These are phyloP conservation scores for Leucopternis melanops DNA, from an alignment of 2,113 vertebrate genomes.

Conservation along the genomic window DNA sequence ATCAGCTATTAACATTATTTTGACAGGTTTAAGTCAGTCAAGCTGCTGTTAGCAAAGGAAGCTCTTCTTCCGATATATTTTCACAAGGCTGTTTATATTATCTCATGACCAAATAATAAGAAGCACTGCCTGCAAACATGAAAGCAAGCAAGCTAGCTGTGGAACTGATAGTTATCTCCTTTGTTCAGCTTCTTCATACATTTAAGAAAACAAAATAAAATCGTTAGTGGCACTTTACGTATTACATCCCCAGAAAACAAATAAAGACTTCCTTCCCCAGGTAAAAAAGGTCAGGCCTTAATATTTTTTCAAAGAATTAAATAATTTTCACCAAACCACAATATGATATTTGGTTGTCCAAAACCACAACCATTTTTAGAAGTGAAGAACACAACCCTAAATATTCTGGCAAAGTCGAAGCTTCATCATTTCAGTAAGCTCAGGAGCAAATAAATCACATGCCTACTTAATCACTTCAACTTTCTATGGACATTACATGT, in stretches of 20 bases:
- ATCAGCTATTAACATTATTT: background rate
- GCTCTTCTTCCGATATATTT: background rate
- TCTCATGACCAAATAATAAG: background rate
- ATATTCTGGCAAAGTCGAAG: background rate
- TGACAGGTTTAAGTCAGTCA: background rate
- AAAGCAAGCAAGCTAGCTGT: background rate
- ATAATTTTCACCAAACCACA: background rate
- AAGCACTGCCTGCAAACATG: background rate
- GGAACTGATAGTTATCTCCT: background rate
- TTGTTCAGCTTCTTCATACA: background rate
- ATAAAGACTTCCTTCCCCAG: background rate
- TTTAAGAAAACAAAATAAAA: background rate
- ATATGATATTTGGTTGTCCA: background rate
- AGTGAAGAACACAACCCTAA: background rate
- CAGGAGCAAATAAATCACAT: background rate
- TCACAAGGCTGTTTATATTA: background rate
- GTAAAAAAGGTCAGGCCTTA: background rate
- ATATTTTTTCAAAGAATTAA: background rate
- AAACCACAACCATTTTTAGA: background rate
- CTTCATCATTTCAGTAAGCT: fast-evolving
- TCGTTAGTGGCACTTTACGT: fast-evolving
- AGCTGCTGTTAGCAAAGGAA: background rate
- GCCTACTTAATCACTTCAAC: background rate
- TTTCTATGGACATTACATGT: background rate
- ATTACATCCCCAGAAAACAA: background rate